phyloP scores from a whole-genome alignment of 1,140 invertebrate species.

The Cataglyphis hispanica region DNA sequence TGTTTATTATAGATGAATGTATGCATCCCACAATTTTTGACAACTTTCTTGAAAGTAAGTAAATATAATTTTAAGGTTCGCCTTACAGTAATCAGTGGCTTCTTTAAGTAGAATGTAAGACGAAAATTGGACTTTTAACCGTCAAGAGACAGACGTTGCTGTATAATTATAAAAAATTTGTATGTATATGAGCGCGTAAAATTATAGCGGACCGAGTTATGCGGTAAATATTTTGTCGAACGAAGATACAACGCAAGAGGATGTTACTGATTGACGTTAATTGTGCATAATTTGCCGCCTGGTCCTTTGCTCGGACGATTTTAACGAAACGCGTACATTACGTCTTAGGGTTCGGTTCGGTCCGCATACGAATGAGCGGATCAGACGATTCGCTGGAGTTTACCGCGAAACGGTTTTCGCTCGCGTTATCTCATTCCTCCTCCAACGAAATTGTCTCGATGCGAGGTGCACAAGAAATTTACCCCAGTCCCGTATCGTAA shows the following conservation, averaged over 20 bases:
- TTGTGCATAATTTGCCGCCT: conserved; percentile 79
- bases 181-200: conserved; percentile 52
- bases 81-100: background rate
- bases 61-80: conserved; percentile 10
- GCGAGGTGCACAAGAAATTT: background rate
- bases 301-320: conserved; percentile 68
- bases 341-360: conserved; percentile 75
- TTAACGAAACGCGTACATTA: conserved; percentile 80
- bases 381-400: conserved; percentile 66
- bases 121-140: conserved; percentile 4
- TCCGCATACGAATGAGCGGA: conserved; percentile 77
- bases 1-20: background rate
- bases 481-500: background rate
- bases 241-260: conserved; percentile 71
- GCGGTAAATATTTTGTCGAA: conserved; percentile 74
- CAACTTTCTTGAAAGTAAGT: background rate
- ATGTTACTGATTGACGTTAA: conserved; percentile 80
- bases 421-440: conserved; percentile 15
- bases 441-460: conserved; percentile 7
- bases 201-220: conserved; percentile 65
- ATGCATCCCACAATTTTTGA: background rate
- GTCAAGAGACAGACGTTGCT: conserved; percentile 31
- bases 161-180: conserved; percentile 71
- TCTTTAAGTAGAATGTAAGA: background rate
- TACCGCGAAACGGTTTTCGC: conserved; percentile 55